Base-by-base conservation (phyloP, 2,888 invertebrate species). In the Entomobrya multifasciata region DNA sequence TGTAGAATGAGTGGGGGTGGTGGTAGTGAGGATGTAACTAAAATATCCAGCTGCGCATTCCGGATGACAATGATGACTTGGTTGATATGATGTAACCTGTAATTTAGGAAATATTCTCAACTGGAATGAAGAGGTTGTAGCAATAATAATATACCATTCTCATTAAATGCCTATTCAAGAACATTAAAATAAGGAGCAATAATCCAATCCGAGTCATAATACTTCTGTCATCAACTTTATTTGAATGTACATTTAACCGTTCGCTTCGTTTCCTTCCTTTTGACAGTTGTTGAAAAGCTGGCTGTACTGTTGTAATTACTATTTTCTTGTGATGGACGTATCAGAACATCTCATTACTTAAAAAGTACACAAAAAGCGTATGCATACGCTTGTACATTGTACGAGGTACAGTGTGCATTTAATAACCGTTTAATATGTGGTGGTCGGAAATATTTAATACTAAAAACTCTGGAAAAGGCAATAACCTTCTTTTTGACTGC, bases 91-190 rank as follows among this genome's bases (percentile, higher is more conserved):
- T 25, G 20, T 15, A n/a, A n/a, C n/a, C n/a, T n/a, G n/a, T n/a
- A n/a, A n/a, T n/a, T n/a, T n/a, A 36, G 36, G 5, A 36, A 36
- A 60, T 20, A 17, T 77, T 77, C 49, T 77, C 22, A 6, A 52
- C 17, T 52, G 52, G 15, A 47, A 47, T n/a, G 47, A n/a, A n/a
- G 47, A 47, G 11, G n/a, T 52, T 52, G 1, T 6, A 6, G 15
- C 15, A 52, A n/a, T 60, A 44, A 79, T 62, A 27, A 27, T 65
- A 25, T 65, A 49, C 65, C 65, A 65, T 49, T 30, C 79, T 79
- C 62, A 49, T 65, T 78, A 65, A 25, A 27, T 27, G 62, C 49
- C 79, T 49, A 79, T 65, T 79, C 79, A 65, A 78, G 30, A 79
- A 62, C 47, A 60, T 79, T 49, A 79, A 65, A 57, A 57, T 77